Evolutionary conservation across 2,797 vertebrate species (phyloP), one percentile per base, ranked within the genome.

Genomic region (Acestrorhynchus altus): DNA sequence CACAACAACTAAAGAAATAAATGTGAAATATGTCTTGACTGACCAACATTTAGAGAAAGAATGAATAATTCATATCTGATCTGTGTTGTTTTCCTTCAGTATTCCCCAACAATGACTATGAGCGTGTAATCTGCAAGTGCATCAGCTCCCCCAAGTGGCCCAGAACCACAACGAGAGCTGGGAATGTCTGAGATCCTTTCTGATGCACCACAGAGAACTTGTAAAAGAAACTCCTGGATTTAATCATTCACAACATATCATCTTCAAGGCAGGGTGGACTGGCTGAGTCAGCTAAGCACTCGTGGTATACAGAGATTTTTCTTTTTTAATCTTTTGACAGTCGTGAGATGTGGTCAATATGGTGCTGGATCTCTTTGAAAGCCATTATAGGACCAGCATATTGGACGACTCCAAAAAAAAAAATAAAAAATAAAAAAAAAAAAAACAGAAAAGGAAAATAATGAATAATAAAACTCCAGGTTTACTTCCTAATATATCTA

Each of bases 71-170:
- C 31, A 2, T 2, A 35, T 6, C 31, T 35, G 31, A 35, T 35
- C 31, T 26, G 81, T 84, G 77, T 89, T 70, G 4, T 57, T 16
- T 54, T 8, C 84, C 81, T 87, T 1, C 87, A 99, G 97, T 99
- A 99, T 92, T 99, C 98, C 89, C 96, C 98, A 83, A 99, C 97
- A 93, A 99, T 99, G 98, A 99, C 98, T 91, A 99, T 99, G 98
- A 99, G 98, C 69, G 97, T 99, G 96, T 99, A 96, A 99, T 88
- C 83, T 1, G 44, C 5, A 15, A 65, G 26, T 35, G 31, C 31
- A 35, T 35, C 52, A 22, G 13, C 46, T 4, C 84, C 84, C 87
- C 88, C 89, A 11, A 49, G 26, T 12, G 49, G 64, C 40, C 26
- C 28, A 46, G 79, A 47, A 56, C 56, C 54, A 31, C 44, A 46